Percentiles rank a stretch among this genome's conserved stretches.
phyloP scores from a whole-genome alignment of 2,888 invertebrate genomes.

The Lydus trimaculatus region DNA sequence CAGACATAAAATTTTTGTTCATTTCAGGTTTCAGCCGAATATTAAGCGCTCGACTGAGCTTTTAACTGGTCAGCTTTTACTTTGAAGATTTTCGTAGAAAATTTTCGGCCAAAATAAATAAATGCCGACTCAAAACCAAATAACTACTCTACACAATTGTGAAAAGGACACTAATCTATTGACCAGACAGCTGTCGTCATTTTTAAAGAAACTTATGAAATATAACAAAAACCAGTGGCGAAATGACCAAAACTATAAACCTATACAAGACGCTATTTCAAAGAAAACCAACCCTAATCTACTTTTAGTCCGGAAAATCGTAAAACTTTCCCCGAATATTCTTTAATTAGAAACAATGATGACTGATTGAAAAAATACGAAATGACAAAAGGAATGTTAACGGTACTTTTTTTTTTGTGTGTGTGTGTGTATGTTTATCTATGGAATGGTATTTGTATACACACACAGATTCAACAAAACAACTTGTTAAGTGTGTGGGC shows the following conservation, averaged over 20 bases:
- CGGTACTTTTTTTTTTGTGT: constrained; percentile 25
- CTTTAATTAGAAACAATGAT: not conserved
- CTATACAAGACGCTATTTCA: not conserved
- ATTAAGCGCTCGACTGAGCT: not conserved
- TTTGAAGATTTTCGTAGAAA: constrained; percentile 5
- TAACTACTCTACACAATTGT: not conserved
- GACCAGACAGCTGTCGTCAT: constrained; percentile 21
- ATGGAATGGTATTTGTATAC: constrained; percentile 10
- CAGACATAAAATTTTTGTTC: no score
- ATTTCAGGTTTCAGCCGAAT: not conserved
- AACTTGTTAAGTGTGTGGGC: constrained; percentile 37
- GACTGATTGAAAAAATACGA: not conserved
- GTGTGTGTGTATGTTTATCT: no score
- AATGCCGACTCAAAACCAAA: not conserved
- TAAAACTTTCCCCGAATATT: not conserved
- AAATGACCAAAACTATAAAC: constrained; percentile 1
- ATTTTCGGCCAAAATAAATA: not conserved
- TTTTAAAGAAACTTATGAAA: constrained; percentile 17
- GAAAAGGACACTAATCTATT: constrained; percentile 5
- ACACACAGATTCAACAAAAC: constrained; percentile 25
- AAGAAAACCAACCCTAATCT: no score
- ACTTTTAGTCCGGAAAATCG: no score
- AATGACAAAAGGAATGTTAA: constrained; percentile 14
- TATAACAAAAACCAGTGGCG: constrained; percentile 13
- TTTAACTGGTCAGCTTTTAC: not conserved